These are phyloP conservation scores for Burhinus oedicnemus DNA, from an alignment of 2,113 vertebrate genomes.

Conservation along the genomic window DNA sequence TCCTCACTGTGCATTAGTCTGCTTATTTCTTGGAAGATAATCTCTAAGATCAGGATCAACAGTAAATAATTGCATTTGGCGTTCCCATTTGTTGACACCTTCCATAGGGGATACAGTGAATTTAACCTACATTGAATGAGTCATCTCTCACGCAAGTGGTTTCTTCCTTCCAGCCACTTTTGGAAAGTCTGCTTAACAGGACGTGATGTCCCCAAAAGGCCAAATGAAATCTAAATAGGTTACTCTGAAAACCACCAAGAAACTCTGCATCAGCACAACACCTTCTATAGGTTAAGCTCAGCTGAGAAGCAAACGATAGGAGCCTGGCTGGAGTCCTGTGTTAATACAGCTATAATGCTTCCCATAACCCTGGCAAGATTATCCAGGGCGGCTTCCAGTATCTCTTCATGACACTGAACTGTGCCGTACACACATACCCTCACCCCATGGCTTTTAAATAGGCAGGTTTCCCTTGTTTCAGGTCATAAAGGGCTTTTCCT, in stretches of 20 bases:
- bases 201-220: not conserved
- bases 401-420: not conserved
- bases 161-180: not conserved
- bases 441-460: not conserved
- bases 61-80: slow-evolving; percentile 6
- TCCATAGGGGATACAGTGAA: not conserved
- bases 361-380: not conserved
- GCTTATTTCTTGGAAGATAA: slow-evolving; percentile 10
- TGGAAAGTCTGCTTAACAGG: not conserved
- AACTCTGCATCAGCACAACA: not conserved
- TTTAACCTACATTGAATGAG: not conserved
- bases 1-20: not conserved
- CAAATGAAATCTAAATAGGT: not conserved
- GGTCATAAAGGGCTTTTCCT: not conserved
- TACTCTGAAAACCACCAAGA: not conserved
- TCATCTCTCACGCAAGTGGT: not conserved
- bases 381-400: not conserved
- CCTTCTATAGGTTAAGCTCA: not conserved
- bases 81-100: not conserved
- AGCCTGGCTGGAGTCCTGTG: not conserved
- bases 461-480: not conserved
- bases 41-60: not conserved
- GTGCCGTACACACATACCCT: rapidly evolving
- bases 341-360: not conserved
- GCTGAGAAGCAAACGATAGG: not conserved